These are phyloP conservation scores for Shinisaurus crocodilurus DNA, from an alignment of 2,113 vertebrate genomes.

Conservation along the genomic window DNA sequence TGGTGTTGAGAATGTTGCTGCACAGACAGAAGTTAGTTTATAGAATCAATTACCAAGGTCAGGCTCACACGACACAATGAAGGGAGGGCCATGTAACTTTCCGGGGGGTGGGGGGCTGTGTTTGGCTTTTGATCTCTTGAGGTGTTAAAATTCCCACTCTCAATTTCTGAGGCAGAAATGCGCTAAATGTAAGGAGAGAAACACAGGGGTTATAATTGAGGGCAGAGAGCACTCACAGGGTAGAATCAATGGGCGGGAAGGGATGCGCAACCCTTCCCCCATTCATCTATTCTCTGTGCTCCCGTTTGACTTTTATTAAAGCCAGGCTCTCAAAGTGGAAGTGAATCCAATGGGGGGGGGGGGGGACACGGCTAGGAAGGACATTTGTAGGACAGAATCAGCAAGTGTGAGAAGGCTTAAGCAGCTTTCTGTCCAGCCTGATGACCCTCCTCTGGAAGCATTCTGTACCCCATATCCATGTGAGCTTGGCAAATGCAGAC, in stretches of 20 bases:
- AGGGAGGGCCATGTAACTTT: not conserved
- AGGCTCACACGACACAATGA: not conserved
- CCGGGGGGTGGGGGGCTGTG: not conserved
- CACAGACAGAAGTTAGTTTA: constrained; percentile 19
- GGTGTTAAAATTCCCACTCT: not conserved
- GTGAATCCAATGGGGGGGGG: too few species aligned
- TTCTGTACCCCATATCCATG: not conserved
- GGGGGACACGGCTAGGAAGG: too few species aligned
- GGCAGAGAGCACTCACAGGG: too few species aligned
- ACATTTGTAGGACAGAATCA: not conserved
- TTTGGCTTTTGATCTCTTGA: not conserved
- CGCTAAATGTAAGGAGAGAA: not conserved
- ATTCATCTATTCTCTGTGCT: not conserved
- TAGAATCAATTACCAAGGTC: constrained; percentile 25
- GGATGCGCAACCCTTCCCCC: too few species aligned
- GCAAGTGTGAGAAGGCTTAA: not conserved
- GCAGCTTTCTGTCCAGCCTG: not conserved
- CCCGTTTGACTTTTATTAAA: not conserved
- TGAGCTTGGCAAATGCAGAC: not conserved
- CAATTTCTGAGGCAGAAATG: not conserved
- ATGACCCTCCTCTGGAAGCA: not conserved
- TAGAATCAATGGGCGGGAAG: not conserved
- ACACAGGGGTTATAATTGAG: not conserved
- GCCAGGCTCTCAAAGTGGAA: not conserved
- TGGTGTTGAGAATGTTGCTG: not conserved